Conservation (phyloP, 2,888 invertebrate species). For the Synergus umbraculus region DNA sequence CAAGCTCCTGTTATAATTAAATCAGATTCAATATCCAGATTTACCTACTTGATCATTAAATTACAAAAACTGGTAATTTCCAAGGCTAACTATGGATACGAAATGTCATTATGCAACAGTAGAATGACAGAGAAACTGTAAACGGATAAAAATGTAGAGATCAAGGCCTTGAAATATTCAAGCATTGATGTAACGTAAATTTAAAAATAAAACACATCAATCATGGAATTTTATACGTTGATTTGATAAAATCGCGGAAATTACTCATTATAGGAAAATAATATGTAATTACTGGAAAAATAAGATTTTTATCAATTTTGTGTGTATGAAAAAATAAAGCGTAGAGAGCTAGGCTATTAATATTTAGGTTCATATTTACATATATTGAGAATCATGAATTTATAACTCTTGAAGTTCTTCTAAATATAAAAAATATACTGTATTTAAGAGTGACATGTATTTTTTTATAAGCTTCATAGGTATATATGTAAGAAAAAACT, state of each 20-base stretch:
- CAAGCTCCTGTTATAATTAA: neutral
- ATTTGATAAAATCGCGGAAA: neutral
- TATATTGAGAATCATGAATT: neutral
- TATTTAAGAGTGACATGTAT: neutral
- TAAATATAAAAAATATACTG: neutral
- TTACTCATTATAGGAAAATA: neutral
- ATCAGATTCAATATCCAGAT: neutral
- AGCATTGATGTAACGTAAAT: conserved; percentile 19
- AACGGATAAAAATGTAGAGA: conserved; percentile 23
- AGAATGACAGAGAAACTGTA: neutral
- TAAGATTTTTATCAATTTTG: neutral
- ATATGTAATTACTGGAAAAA: neutral
- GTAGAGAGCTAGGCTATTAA: neutral
- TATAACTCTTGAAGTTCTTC: neutral
- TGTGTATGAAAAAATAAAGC: neutral
- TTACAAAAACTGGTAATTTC: neutral
- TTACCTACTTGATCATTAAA: conserved; percentile 3
- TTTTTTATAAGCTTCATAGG: neutral
- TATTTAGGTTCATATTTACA: neutral
- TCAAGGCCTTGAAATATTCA: conserved; percentile 35
- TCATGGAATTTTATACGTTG: conserved; percentile 2
- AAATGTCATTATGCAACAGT: conserved; percentile 25
- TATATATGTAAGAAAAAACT: neutral
- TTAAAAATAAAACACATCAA: conserved; percentile 18
- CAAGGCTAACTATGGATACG: conserved; percentile 19